Percentiles rank a stretch among this genome's conserved stretches.
phyloP scores from a whole-genome alignment of 2,888 invertebrate species.

The Yponomeuta plumbellus region DNA sequence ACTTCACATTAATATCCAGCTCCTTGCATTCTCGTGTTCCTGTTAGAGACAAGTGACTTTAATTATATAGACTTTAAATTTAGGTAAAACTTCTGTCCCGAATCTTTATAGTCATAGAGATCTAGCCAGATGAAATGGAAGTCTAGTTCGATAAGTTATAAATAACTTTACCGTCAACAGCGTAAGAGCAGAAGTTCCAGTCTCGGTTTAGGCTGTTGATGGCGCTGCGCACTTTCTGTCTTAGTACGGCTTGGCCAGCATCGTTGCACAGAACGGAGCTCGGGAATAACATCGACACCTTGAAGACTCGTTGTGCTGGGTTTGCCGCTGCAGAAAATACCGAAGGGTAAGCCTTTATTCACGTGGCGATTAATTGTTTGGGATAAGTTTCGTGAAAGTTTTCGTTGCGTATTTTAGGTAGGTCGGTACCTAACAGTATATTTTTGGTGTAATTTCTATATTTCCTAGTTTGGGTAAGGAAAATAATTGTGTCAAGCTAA shows the following conservation, averaged over 20 bases:
- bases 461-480: no score
- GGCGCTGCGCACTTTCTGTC: slow-evolving; percentile 91
- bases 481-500: no score
- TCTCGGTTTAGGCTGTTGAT: slow-evolving; percentile 94
- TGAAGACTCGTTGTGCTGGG: slow-evolving; percentile 96
- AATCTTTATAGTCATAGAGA: no score
- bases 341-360: neutral
- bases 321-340: slow-evolving; percentile 79
- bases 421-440: neutral
- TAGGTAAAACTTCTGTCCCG: no score
- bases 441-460: no score
- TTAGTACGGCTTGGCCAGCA: slow-evolving; percentile 93
- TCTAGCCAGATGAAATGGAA: no score
- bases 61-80: no score
- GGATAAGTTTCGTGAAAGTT: neutral
- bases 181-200: slow-evolving; percentile 97
- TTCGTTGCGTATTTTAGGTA: no score
- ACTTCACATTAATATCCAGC: slow-evolving; percentile 92
- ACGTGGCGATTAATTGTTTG: neutral
- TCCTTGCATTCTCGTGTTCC: slow-evolving; percentile 92
- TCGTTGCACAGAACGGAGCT: slow-evolving; percentile 97
- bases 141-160: no score
- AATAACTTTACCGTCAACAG: slow-evolving; percentile 81
- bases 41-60: slow-evolving; percentile 29
- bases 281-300: slow-evolving; percentile 95